phyloP scores from a whole-genome alignment of 2,113 vertebrate species.

The Mustelus asterias region DNA sequence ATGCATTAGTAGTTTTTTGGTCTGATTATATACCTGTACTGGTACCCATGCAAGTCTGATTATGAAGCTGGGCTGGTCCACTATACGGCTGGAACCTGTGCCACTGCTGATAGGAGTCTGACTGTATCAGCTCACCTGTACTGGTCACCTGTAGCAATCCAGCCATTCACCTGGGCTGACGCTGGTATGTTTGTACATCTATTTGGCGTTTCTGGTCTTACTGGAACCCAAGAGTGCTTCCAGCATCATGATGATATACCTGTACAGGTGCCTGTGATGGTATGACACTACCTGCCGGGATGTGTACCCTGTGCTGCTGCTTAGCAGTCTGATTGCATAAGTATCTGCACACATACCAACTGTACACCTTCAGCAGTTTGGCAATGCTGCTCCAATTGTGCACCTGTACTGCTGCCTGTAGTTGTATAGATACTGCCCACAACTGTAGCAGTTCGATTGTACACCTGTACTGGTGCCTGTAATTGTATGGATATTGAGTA shows the following conservation, averaged over 20 bases:
- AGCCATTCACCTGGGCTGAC: background rate
- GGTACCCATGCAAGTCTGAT: slow-evolving; percentile 1
- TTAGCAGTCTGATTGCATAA: background rate
- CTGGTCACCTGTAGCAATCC: background rate
- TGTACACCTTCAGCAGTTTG: background rate
- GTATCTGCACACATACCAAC: background rate
- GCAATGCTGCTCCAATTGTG: background rate
- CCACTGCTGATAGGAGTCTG: background rate
- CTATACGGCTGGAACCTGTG: background rate
- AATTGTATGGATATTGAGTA: background rate
- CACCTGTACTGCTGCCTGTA: background rate
- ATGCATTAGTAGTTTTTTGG: slow-evolving; percentile 20
- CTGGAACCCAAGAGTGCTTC: background rate
- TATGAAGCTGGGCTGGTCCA: background rate
- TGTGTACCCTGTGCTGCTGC: background rate
- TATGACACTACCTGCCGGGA: background rate
- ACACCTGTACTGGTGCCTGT: background rate
- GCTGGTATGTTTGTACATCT: background rate
- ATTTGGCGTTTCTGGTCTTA: background rate
- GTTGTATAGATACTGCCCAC: background rate
- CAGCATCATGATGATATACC: background rate
- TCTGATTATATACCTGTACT: background rate
- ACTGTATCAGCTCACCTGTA: background rate
- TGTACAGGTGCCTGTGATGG: slow-evolving; percentile 8
- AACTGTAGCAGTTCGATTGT: too few species aligned